phyloP scores from a whole-genome alignment of 2,888 invertebrate genomes.

The Dryobota labecula region DNA sequence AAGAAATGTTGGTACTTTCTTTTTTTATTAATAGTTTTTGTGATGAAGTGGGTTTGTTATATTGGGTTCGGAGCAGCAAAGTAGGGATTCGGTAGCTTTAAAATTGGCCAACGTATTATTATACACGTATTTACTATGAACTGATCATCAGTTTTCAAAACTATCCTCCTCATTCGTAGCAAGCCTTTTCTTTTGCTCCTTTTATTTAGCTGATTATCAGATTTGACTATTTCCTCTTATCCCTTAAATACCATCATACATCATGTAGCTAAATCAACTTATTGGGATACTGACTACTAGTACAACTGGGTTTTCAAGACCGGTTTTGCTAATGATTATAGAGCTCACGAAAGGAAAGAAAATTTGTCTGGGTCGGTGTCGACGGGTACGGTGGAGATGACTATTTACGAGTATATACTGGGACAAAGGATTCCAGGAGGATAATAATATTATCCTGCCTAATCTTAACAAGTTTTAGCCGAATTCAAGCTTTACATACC shows the following conservation, averaged over 20 bases:
- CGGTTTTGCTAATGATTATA: too few species aligned
- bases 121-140: neutral
- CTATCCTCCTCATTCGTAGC: neutral
- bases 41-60: neutral
- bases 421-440: neutral
- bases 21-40: neutral
- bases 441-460: neutral
- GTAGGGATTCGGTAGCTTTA: neutral
- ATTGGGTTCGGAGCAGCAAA: neutral
- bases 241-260: neutral
- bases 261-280: neutral
- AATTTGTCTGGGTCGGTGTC: too few species aligned
- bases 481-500: neutral
- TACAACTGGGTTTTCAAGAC: too few species aligned
- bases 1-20: slow-evolving; percentile 9
- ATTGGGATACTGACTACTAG: neutral
- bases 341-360: too few species aligned
- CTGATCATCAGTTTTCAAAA: neutral
- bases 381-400: too few species aligned
- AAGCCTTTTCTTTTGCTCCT: neutral
- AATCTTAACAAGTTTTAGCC: neutral
- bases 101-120: neutral
- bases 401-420: too few species aligned
- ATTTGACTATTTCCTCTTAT: neutral
- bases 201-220: neutral